Evolutionary conservation across 2,113 vertebrate genomes (phyloP).

Genomic region (Tachycineta bicolor): DNA sequence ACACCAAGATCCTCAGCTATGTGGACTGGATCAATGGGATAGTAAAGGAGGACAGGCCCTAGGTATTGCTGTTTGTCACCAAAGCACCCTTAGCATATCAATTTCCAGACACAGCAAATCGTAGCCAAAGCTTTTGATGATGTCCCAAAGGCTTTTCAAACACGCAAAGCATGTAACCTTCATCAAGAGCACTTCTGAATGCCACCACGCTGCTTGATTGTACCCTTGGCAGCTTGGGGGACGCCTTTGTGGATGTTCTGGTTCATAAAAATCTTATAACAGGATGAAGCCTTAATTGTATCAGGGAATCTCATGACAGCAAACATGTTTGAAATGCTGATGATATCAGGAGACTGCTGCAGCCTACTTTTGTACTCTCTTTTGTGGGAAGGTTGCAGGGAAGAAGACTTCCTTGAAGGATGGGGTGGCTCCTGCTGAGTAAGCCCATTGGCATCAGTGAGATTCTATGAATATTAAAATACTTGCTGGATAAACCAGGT

Average conservation of each 20-base stretch:
- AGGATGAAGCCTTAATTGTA: background rate
- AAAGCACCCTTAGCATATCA: background rate
- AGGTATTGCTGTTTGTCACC: background rate
- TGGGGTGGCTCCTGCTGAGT: background rate
- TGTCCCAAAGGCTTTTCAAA: background rate
- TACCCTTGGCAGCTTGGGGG: background rate
- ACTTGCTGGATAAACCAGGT: background rate
- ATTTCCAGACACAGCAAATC: background rate
- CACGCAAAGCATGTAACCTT: background rate
- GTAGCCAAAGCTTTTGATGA: background rate
- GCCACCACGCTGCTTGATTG: background rate
- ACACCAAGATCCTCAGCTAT: conserved; percentile 78
- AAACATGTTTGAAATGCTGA: background rate
- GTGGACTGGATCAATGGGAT: conserved; percentile 79
- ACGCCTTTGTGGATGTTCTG: background rate
- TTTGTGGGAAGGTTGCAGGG: background rate
- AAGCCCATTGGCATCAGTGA: background rate
- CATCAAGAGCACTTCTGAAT: background rate
- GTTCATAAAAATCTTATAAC: background rate
- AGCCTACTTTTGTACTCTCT: background rate
- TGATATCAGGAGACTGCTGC: background rate
- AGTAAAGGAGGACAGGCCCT: conserved; percentile 25
- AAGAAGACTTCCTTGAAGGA: background rate
- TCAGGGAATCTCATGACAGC: background rate
- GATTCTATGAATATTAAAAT: conserved; percentile 49